A percentile compares a stretch with the other conserved stretches of the same genome.
These are phyloP conservation scores for Scatophagus argus DNA, from an alignment of 2,113 vertebrate species.

Conservation along the genomic window DNA sequence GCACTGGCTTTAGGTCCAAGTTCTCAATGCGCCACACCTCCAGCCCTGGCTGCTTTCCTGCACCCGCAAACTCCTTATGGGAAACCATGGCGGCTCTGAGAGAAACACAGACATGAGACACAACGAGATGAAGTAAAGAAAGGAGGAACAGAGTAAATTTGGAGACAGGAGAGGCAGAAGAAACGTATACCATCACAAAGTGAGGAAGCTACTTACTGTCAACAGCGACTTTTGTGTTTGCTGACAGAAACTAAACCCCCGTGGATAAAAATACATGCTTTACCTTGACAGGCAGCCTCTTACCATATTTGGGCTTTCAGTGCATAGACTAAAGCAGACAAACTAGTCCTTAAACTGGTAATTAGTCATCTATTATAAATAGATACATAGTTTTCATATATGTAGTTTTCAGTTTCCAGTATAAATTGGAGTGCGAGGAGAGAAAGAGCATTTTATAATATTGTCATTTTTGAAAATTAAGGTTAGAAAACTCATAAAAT, in stretches of 20 bases:
- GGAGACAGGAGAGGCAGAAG: neutral
- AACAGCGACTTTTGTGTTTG: neutral
- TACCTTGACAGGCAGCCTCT: neutral
- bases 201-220: neutral
- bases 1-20: conserved; percentile 84
- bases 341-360: conserved; percentile 23
- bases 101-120: neutral
- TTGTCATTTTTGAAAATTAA: neutral
- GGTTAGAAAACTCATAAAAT: neutral
- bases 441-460: neutral
- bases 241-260: neutral
- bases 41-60: conserved; percentile 82
- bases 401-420: no score
- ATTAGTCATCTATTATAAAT: neutral
- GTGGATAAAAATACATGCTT: conserved; percentile 4
- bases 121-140: neutral
- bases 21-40: conserved; percentile 86
- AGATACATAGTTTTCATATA: no score
- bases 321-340: neutral
- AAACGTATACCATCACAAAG: neutral
- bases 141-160: neutral
- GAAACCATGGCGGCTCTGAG: conserved; percentile 81
- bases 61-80: conserved; percentile 83
- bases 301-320: neutral
- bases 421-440: neutral